These are phyloP conservation scores for Tetragonisca angustula DNA, from an alignment of 2,888 invertebrate genomes.

Conservation along the genomic window DNA sequence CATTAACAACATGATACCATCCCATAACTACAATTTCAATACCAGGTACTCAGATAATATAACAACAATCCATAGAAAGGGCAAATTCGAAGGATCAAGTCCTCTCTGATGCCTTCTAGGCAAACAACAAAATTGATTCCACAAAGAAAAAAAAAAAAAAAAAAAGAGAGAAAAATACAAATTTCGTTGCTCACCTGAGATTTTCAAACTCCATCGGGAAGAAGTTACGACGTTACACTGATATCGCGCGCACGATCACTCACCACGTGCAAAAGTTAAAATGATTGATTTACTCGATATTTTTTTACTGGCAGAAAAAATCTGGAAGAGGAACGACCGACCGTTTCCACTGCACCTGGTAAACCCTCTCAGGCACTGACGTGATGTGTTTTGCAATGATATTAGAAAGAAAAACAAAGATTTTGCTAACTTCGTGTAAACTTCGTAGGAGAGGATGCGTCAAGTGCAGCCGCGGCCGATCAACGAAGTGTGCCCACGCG, in stretches of 20 bases:
- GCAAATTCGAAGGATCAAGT: conserved; percentile 27
- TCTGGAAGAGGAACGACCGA: conserved; percentile 34
- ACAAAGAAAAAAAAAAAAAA: conserved; percentile 2
- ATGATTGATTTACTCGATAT: conserved; percentile 8
- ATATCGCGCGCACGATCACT: conserved; percentile 18
- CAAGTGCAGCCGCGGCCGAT: conserved; percentile 69
- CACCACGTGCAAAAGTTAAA: conserved; percentile 10
- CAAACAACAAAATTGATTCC: conserved; percentile 50
- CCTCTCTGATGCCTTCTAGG: conserved; percentile 7
- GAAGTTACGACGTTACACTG: conserved; percentile 30
- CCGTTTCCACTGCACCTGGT: conserved; percentile 67
- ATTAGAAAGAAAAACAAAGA: conserved; percentile 69
- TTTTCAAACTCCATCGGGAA: conserved; percentile 30
- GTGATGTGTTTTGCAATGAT: conserved; percentile 62
- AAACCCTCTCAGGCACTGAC: conserved; percentile 70
- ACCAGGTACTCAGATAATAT: conserved; percentile 54
- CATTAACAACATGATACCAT: conserved; percentile 50
- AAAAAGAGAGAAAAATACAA: neutral
- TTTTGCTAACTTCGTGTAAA: conserved; percentile 81
- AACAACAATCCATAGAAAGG: conserved; percentile 40
- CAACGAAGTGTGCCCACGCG: conserved; percentile 63
- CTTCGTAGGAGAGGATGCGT: conserved; percentile 74
- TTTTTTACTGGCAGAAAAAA: conserved; percentile 24
- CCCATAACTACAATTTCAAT: conserved; percentile 57
- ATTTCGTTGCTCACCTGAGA: conserved; percentile 53